Percentiles rank a stretch among this genome's conserved stretches.
These are phyloP conservation scores for Pangasius macronema DNA, from an alignment of 2,797 vertebrate species.

Conservation along the genomic window DNA sequence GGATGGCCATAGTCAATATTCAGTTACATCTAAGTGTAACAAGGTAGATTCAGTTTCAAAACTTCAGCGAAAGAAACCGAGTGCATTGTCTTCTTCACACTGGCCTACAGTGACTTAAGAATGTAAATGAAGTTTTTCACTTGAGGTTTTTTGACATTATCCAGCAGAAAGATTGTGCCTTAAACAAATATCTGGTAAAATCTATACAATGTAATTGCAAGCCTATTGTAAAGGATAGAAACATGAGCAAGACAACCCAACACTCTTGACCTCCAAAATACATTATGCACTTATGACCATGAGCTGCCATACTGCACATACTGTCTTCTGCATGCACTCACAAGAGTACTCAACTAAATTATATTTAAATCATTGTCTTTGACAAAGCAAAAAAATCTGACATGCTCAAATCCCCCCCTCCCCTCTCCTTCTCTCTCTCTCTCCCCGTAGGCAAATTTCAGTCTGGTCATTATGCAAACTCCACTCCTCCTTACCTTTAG, in stretches of 20 bases:
- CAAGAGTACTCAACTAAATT: neutral
- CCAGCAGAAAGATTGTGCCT: neutral
- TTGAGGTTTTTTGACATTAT: no score
- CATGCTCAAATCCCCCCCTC: neutral
- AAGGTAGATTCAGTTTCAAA: conserved; percentile 9
- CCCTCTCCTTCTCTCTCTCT: neutral
- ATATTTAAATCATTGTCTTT: neutral
- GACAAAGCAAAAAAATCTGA: neutral
- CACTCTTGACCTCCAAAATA: conserved; percentile 61
- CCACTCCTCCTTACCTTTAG: conserved; percentile 82
- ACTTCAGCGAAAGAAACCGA: neutral
- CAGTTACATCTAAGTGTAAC: conserved; percentile 11
- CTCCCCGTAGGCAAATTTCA: neutral
- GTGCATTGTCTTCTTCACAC: neutral
- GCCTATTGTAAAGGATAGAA: conserved; percentile 54
- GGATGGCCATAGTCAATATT: conserved; percentile 7
- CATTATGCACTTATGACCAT: conserved; percentile 54
- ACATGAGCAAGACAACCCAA: conserved; percentile 73
- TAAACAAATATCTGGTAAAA: neutral
- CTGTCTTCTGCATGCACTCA: neutral
- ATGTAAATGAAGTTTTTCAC: neutral
- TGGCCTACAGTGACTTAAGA: neutral
- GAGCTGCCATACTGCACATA: neutral
- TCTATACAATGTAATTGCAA: neutral
- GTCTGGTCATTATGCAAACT: neutral